A percentile compares a stretch with the other conserved stretches of the same genome.
Conservation (phyloP, 2,797 vertebrate species). For the Arctocebus calabarensis region DNA sequence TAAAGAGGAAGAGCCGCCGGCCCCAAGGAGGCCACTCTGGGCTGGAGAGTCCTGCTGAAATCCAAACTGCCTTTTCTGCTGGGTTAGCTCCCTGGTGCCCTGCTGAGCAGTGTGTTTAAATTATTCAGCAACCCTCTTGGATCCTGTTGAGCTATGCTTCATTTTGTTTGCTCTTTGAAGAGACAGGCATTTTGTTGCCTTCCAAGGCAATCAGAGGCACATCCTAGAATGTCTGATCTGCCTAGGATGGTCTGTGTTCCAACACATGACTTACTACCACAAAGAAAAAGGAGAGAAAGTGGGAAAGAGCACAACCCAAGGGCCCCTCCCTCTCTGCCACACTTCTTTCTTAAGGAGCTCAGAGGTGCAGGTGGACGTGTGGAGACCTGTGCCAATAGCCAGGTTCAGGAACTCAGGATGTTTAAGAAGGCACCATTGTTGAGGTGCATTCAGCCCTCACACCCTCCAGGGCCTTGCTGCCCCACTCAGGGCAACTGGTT, state of each 20-base stretch:
- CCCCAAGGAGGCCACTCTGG: accelerated
- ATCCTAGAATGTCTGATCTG: conserved; percentile 46
- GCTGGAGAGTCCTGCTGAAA: not conserved
- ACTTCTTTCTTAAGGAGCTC: not conserved
- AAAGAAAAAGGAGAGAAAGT: not conserved
- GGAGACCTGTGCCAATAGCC: not conserved
- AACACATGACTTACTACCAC: not conserved
- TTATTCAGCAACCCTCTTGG: conserved; percentile 73
- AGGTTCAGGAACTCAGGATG: not conserved
- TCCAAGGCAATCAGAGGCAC: conserved; percentile 64
- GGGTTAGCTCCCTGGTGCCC: not conserved
- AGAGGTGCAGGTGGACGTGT: not conserved
- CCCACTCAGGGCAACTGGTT: accelerated
- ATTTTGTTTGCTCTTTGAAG: conserved; percentile 57
- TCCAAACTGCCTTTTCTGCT: not conserved
- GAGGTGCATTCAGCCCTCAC: accelerated
- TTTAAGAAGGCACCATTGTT: accelerated
- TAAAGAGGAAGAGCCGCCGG: not conserved
- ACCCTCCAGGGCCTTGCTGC: accelerated
- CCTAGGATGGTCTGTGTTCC: not conserved
- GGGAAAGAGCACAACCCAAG: not conserved
- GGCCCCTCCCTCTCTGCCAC: not conserved
- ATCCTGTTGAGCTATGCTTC: conserved; percentile 46
- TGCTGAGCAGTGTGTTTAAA: not conserved
- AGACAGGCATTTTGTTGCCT: conserved; percentile 70